phyloP scores from a whole-genome alignment of 1,140 invertebrate genomes.

The Episyrphus balteatus region DNA sequence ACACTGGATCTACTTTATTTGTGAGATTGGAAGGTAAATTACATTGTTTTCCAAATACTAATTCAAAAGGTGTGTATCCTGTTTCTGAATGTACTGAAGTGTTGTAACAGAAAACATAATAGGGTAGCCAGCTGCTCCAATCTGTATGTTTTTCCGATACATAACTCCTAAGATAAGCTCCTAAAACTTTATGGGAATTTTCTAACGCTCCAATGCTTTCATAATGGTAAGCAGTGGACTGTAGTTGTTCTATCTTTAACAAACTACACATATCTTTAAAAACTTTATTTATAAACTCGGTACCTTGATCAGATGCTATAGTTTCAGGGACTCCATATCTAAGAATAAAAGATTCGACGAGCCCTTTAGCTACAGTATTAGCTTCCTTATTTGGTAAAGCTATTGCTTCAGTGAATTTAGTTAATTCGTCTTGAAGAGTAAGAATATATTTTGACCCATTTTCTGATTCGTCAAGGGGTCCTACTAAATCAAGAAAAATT shows the following conservation, averaged over 20 bases:
- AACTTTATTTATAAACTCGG: neutral
- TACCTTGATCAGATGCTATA: neutral
- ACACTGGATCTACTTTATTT: too few species aligned
- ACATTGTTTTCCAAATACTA: too few species aligned
- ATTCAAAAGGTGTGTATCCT: too few species aligned
- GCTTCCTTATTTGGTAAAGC: neutral
- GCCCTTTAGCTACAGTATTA: neutral
- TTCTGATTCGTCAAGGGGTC: neutral
- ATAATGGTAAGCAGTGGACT: neutral
- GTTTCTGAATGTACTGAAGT: too few species aligned
- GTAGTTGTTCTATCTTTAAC: neutral
- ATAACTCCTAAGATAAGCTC: too few species aligned
- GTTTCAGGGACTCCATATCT: neutral
- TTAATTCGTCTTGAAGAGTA: neutral
- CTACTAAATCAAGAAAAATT: neutral
- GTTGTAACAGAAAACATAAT: too few species aligned
- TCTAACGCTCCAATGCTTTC: too few species aligned
- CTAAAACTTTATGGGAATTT: too few species aligned
- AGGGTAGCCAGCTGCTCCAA: too few species aligned
- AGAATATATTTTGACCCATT: neutral
- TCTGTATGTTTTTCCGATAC: too few species aligned
- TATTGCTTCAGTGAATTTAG: neutral
- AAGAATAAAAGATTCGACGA: neutral
- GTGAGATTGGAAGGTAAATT: too few species aligned
- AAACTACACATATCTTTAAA: neutral